phyloP scores from a whole-genome alignment of 2,888 invertebrate genomes.

The Zele albiditarsus region DNA sequence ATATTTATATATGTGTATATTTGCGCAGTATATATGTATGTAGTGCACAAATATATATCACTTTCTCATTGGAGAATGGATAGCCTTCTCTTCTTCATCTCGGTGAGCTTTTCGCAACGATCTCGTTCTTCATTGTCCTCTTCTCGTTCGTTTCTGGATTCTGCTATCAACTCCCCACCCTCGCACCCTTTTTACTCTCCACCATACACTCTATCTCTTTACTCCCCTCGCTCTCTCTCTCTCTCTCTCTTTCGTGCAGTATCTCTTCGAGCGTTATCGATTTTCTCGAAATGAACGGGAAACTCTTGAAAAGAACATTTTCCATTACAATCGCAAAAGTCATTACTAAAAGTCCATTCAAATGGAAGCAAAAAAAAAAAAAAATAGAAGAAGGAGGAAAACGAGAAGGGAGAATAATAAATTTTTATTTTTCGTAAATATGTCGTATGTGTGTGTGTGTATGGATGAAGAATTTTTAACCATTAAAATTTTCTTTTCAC shows the following conservation, averaged over 20 bases:
- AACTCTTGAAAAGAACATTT: slow-evolving; percentile 3
- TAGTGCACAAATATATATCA: neutral
- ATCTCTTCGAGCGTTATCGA: slow-evolving; percentile 24
- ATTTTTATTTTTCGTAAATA: neutral
- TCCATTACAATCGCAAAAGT: neutral
- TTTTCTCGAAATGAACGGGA: slow-evolving; percentile 28
- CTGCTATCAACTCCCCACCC: neutral
- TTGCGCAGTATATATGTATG: neutral
- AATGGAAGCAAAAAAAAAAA: slow-evolving; percentile 6
- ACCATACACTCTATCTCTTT: neutral
- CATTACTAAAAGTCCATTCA: slow-evolving; percentile 11
- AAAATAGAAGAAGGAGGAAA: neutral
- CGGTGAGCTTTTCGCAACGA: neutral
- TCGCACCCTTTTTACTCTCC: neutral
- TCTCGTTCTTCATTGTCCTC: slow-evolving; percentile 20
- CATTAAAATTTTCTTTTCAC: too few relatives aligned
- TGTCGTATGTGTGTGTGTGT: neutral
- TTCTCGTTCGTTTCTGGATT: slow-evolving; percentile 12
- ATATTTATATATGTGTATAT: neutral
- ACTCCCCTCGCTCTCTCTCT: slow-evolving; percentile 10
- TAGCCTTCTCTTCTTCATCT: slow-evolving; percentile 17
- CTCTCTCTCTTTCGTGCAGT: slow-evolving; percentile 16
- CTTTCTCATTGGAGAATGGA: slow-evolving; percentile 30
- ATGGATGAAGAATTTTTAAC: neutral
- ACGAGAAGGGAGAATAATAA: neutral